Evolutionary conservation across 2,113 vertebrate genomes (phyloP).

Genomic region (Sciurus niger): DNA sequence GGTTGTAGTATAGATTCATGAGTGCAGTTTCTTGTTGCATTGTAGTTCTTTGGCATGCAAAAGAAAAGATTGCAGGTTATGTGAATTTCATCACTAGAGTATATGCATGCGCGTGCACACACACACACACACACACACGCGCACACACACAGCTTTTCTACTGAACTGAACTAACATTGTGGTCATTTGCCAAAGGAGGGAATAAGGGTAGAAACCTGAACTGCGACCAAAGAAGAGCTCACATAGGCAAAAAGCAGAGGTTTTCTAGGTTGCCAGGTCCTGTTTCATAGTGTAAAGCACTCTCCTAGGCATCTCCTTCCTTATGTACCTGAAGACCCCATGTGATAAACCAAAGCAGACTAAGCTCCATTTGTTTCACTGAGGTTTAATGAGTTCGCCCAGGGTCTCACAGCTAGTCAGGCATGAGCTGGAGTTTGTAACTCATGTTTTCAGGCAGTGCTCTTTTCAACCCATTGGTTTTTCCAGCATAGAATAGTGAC

Average conservation of each 20-base stretch:
- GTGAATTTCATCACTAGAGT: neutral
- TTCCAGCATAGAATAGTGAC: neutral
- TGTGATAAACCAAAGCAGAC: too few relatives aligned
- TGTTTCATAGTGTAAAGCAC: neutral
- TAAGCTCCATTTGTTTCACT: neutral
- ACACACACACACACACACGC: too few relatives aligned
- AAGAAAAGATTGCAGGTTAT: neutral
- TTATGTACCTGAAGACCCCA: too few relatives aligned
- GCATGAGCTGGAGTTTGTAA: neutral
- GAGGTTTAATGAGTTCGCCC: neutral
- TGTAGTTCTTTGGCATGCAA: neutral
- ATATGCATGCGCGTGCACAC: neutral
- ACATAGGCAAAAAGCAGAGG: accelerated
- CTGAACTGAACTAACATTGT: neutral
- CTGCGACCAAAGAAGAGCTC: neutral
- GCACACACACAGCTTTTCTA: neutral
- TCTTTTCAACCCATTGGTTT: neutral
- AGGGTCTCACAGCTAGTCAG: neutral
- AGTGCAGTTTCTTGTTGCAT: neutral
- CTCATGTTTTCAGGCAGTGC: neutral
- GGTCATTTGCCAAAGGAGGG: neutral
- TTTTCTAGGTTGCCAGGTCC: neutral
- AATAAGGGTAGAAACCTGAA: neutral
- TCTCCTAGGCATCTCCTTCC: neutral
- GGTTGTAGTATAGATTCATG: neutral